Percentiles rank a stretch among this genome's conserved stretches.
Evolutionary conservation across 2,888 invertebrate species (phyloP).

Genomic region (Tyria jacobaeae): DNA sequence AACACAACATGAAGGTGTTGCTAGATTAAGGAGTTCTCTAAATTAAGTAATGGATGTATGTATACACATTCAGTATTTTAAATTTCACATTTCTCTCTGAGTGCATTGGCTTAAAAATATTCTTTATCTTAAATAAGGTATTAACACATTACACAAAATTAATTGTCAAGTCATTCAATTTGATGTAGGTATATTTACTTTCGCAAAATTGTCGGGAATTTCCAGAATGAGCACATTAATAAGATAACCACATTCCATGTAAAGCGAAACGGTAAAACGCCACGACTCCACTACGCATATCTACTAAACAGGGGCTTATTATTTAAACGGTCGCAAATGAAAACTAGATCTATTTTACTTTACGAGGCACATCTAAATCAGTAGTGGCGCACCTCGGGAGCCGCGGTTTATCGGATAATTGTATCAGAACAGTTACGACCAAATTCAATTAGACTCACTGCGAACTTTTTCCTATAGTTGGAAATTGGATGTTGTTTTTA

Average conservation of each 20-base stretch:
- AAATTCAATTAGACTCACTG: constrained; percentile 34
- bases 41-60: no score
- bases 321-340: constrained; percentile 34
- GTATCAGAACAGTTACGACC: constrained; percentile 35
- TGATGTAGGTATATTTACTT: no score
- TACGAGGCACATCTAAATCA: constrained; percentile 36
- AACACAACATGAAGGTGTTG: no score
- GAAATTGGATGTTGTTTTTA: constrained; percentile 10
- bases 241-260: background rate
- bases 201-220: no score
- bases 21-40: no score
- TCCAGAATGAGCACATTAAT: background rate
- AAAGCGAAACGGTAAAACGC: background rate
- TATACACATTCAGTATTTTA: no score
- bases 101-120: no score
- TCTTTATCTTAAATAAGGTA: no score
- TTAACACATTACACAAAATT: no score
- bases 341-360: constrained; percentile 42
- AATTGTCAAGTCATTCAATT: no score
- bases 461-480: constrained; percentile 14
- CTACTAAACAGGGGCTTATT: constrained; percentile 25
- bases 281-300: constrained; percentile 20
- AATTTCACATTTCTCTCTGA: no score
- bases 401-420: constrained; percentile 37
- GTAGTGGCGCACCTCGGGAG: constrained; percentile 27